Evolutionary conservation across 2,888 invertebrate genomes (phyloP), one percentile per base, ranked within the genome.

Genomic region (Bibio marci): DNA sequence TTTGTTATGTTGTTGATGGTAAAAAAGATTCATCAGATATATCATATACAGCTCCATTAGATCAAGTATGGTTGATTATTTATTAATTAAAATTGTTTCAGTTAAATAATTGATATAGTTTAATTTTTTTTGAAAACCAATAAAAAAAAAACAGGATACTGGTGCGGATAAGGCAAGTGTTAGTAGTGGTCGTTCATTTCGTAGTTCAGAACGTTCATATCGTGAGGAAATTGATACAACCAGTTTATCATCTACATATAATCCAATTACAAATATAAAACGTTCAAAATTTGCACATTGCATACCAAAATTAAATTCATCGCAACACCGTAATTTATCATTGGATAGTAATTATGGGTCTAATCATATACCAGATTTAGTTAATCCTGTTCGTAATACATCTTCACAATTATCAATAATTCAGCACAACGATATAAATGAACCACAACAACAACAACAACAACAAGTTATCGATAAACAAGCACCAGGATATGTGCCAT

Each of bases 1-100:
- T 74, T 41, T 73, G 48, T 40, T 51, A 49, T 47, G 48, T 50
- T 7, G 47, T 48, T 36, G 51, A 52, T 40, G 47, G 48, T 27
- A 48, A 47, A 42, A 44, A 43, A 15, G 49, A 51, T 37, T 46
- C 42, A 34, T 48, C 46, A 30, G 50, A 51, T 41, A 45, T 47
- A 30, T 49, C 49, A 49, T 50, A 48, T 32, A 49, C 49, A 31
- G 47, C 49, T 22, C 47, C 50, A 39, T 41, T 48, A 40, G 52
- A 52, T 46, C 51, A 51, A 42, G 52, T 52, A 46, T 35, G 11
- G 25, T 35, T 15, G 13, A 8, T 26, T 26, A 6, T 35, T 4
- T 26, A n/a, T 22, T 30, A n/a, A 5, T 26, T 11, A 26, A 5
- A 13, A 34, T 35, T 27, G 15, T 31, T 43, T 22, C 4, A 37